phyloP scores from a whole-genome alignment of 23 tunicate species.

The Ciona savignyi region DNA sequence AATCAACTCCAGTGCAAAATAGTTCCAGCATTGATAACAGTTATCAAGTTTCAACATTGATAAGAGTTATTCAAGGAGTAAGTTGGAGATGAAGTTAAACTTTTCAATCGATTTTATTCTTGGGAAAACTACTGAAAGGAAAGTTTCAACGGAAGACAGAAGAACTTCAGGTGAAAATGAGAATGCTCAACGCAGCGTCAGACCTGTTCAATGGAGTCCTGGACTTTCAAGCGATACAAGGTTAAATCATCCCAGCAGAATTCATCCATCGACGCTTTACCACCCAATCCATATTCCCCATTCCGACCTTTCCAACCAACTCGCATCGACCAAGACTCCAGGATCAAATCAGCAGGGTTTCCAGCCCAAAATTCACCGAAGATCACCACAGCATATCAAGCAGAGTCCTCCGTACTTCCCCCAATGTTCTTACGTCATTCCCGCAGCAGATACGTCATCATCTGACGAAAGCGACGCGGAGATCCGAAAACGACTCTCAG shows the following conservation, averaged over 20 bases:
- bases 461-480: constrained; percentile 2
- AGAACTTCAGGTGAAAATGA: background rate
- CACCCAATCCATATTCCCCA: background rate
- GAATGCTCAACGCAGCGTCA: background rate
- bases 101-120: constrained; percentile 70
- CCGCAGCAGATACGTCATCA: background rate
- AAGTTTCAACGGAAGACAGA: background rate
- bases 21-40: background rate
- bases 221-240: background rate
- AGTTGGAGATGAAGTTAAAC: constrained; percentile 41
- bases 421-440: no score
- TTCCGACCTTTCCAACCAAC: background rate
- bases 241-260: no score
- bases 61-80: background rate
- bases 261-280: background rate
- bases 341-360: no score
- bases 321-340: no score
- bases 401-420: background rate
- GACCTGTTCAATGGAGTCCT: background rate
- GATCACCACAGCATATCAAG: background rate
- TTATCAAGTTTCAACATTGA: background rate
- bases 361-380: background rate
- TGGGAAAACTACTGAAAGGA: constrained; percentile 3
- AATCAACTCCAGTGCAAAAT: no score
- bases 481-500: background rate